Base-by-base conservation (phyloP, 2,797 vertebrate species). In the Okamejei kenojei region DNA sequence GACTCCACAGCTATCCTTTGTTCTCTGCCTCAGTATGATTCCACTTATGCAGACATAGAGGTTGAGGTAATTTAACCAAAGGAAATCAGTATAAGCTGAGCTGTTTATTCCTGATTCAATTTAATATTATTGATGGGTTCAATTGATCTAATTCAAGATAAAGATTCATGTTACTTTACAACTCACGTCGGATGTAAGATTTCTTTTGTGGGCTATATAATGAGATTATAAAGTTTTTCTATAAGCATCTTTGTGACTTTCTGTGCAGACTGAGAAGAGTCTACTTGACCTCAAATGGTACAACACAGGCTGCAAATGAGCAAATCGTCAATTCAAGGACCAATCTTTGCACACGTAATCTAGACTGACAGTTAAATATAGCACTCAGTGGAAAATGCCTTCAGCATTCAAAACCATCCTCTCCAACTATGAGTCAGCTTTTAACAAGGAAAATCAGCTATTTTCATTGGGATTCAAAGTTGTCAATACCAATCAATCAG, bases 401-500 rank as follows among this genome's bases (percentile, higher is more conserved):
- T 13, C 35, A 6, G 58, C 9, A 21, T 84, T 45, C 5, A 3
- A 61, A 1, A 6, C 23, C 61, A 32, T 32, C 29, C 61, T 86
- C 63, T 32, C 6, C 58, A n/a, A n/a, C 6, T n/a, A 84, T 65
- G 15, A 32, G 58, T 86, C 82, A 86, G 61, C 58, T 7, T 86
- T 86, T 86, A 86, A n/a, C 81, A 11, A 32, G 82, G 32, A 54
- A n/a, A 86, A 32, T 86, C 58, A 86, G 58, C 58, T 65, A 19
- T 86, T 86, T 65, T 86, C 58, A 65, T n/a, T 19, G 82, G 58
- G 7, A 65, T 19, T 32, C 58, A 15, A 32, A 86, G 13, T 29
- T 86, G 82, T 86, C 82, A 65, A 86, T 86, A 86, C 29, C 26
- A 65, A 63, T 65, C 82, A 65, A 86, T 86, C 13, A 32, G 29